Percentiles rank a stretch among this genome's conserved stretches.
Evolutionary conservation across 2,113 vertebrate species (phyloP).

Genomic region (Limanda limanda): DNA sequence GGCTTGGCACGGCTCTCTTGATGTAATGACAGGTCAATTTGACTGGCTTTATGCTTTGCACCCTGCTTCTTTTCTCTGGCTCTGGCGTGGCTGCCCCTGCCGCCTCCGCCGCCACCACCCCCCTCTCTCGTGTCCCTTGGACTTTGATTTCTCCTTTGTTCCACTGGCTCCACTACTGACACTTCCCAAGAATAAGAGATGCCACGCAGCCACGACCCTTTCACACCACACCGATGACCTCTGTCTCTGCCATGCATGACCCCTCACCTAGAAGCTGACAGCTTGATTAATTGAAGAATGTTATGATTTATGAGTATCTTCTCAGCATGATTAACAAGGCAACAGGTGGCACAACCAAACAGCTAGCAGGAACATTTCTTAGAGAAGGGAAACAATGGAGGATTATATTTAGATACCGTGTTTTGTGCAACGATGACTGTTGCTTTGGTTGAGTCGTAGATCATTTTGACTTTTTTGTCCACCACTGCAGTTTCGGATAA

Average conservation of each 20-base stretch:
- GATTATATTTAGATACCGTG: constrained; percentile 75
- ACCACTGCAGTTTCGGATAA: constrained; percentile 73
- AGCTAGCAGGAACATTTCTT: constrained; percentile 90
- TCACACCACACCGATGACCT: constrained; percentile 93
- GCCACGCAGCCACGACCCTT: constrained; percentile 92
- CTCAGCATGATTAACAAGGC: constrained; percentile 97
- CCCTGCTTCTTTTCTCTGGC: constrained; percentile 82
- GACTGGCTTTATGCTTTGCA: constrained; percentile 87
- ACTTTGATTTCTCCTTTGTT: constrained; percentile 95
- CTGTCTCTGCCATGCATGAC: constrained; percentile 91
- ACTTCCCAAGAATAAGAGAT: constrained; percentile 96
- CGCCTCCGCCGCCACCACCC: constrained; percentile 56
- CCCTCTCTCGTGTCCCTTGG: constrained; percentile 83
- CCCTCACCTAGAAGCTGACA: constrained; percentile 95
- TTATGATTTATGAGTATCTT: constrained; percentile 99
- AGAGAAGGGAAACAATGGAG: constrained; percentile 79
- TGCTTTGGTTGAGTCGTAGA: constrained; percentile 79
- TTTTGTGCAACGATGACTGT: constrained; percentile 81
- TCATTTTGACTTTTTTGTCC: constrained; percentile 86
- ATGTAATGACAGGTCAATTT: constrained; percentile 93
- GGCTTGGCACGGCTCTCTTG: constrained; percentile 82
- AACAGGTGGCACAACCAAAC: constrained; percentile 97
- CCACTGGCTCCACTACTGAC: constrained; percentile 88
- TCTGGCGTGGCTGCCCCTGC: constrained; percentile 78
- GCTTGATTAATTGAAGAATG: constrained; percentile 99